phyloP scores from a whole-genome alignment of 2,888 invertebrate genomes.

The Sepioteuthis lessoniana region DNA sequence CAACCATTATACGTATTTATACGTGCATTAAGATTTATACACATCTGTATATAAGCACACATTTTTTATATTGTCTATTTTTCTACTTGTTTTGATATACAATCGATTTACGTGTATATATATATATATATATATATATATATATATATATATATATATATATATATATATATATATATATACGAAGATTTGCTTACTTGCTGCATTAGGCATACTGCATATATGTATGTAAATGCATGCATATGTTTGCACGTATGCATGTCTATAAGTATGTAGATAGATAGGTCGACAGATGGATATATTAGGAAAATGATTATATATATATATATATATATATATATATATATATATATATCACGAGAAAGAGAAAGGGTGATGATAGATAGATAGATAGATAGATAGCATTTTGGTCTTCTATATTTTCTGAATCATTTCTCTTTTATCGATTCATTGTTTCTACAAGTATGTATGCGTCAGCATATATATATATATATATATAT shows the following conservation, averaged over 20 bases:
- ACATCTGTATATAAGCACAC: neutral
- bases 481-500: conserved; percentile 34
- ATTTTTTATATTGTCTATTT: too few species aligned
- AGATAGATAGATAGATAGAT: too few species aligned
- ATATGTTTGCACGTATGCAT: neutral
- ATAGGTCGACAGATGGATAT: too few species aligned
- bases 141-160: neutral
- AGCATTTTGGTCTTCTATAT: too few species aligned
- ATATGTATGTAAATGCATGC: neutral
- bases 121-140: neutral
- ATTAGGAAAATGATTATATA: too few species aligned
- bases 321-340: too few species aligned
- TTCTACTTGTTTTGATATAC: too few species aligned
- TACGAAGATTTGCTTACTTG: too few species aligned
- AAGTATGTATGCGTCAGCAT: neutral
- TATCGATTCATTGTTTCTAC: neutral
- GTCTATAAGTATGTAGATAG: neutral
- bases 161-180: neutral
- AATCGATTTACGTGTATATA: neutral
- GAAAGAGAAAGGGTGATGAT: too few species aligned
- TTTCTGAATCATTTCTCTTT: neutral
- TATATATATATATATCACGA: too few species aligned
- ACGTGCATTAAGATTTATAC: neutral
- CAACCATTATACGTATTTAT: neutral
- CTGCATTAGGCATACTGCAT: neutral